A percentile compares a stretch with the other conserved stretches of the same genome.
Conservation (phyloP, 1,140 invertebrate species). For the Bombus impatiens region DNA sequence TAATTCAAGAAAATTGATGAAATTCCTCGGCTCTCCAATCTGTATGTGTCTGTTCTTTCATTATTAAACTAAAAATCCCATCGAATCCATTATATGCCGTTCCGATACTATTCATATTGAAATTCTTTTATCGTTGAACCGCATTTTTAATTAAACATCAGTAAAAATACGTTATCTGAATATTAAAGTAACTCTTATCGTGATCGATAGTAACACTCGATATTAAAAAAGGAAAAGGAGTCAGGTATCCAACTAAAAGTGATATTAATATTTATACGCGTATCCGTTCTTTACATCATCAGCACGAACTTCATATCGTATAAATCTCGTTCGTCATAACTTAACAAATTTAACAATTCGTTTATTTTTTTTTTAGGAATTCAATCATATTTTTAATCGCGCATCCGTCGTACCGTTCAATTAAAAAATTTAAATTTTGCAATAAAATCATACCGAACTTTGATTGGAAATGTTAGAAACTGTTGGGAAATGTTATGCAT, state of each 20-base stretch:
- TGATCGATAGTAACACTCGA: neutral
- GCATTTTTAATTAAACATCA: constrained; percentile 6
- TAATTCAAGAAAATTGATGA: neutral
- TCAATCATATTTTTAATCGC: neutral
- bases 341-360: neutral
- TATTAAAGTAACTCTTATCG: neutral
- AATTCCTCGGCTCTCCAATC: neutral
- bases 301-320: too few species aligned
- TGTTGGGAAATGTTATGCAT: too few species aligned
- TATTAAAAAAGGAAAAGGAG: neutral
- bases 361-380: neutral
- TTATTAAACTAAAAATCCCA: constrained; percentile 11
- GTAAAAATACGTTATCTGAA: neutral
- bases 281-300: neutral
- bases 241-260: neutral
- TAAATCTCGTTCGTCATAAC: neutral
- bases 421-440: neutral
- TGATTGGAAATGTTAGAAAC: too few species aligned
- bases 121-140: neutral
- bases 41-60: neutral
- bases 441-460: neutral
- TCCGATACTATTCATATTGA: constrained; percentile 10
- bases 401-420: neutral
- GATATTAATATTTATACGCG: neutral
- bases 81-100: neutral